Evolutionary conservation across 2,888 invertebrate species (phyloP).

Genomic region (Aspidiotus destructor): DNA sequence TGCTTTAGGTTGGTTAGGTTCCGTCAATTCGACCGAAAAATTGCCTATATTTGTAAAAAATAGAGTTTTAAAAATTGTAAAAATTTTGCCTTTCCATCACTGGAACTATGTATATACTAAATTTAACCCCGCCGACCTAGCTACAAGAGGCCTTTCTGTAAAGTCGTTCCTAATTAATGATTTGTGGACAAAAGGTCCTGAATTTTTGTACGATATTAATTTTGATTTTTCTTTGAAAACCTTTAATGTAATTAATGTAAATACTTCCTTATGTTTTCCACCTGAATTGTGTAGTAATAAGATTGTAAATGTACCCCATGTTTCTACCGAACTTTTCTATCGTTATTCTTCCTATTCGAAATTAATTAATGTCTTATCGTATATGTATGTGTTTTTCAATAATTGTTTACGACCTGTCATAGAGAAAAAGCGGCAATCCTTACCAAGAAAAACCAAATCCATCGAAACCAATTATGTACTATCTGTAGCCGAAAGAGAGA

Average conservation of each 20-base stretch:
- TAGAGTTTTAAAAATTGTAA: background rate
- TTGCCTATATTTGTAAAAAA: conserved; percentile 4
- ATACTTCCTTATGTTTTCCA: background rate
- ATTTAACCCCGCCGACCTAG: conserved; percentile 2
- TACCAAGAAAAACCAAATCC: background rate
- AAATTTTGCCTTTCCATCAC: background rate
- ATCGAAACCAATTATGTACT: background rate
- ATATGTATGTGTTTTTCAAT: background rate
- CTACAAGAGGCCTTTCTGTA: background rate
- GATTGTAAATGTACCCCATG: no score
- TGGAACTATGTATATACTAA: conserved; percentile 3
- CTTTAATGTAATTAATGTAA: background rate
- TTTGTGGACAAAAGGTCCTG: background rate
- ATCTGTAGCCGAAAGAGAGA: background rate
- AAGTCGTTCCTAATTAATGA: background rate
- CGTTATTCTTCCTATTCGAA: conserved; percentile 1
- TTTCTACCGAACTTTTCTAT: background rate
- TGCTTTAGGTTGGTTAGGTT: conserved; percentile 15
- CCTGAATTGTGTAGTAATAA: no score
- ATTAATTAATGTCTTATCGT: background rate
- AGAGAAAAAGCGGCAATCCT: no score
- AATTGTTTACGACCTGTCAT: background rate
- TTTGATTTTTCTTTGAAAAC: background rate
- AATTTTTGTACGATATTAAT: background rate
- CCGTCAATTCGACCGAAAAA: background rate